Percentiles rank a stretch among this genome's conserved stretches.
phyloP scores from a whole-genome alignment of 2,888 invertebrate genomes.

The Latrodectus hesperus region DNA sequence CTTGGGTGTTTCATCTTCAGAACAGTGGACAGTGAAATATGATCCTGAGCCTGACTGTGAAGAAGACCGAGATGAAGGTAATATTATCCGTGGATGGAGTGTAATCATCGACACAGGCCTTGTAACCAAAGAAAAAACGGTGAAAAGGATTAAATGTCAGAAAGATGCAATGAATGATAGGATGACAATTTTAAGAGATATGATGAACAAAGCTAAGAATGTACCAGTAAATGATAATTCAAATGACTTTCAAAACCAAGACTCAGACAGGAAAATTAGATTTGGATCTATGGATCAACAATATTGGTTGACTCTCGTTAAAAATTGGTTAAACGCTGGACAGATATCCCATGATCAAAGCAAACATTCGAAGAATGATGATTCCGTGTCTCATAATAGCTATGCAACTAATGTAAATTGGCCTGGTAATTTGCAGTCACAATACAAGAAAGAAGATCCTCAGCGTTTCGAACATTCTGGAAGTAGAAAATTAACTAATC shows the following conservation, averaged over 20 bases:
- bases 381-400: not conserved
- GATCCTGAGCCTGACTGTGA: slow-evolving; percentile 45
- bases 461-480: not conserved
- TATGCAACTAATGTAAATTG: not conserved
- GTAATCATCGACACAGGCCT: slow-evolving; percentile 55
- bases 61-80: slow-evolving; percentile 25
- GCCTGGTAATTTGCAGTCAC: not conserved
- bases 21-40: slow-evolving; percentile 46
- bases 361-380: not conserved
- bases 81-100: slow-evolving; percentile 51
- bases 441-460: not conserved
- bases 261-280: slow-evolving; percentile 1
- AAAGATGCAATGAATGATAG: slow-evolving; percentile 12
- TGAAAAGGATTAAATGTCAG: slow-evolving; percentile 33
- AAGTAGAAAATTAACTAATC: not conserved
- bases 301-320: slow-evolving; percentile 54
- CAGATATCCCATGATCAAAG: not conserved
- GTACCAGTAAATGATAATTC: not conserved
- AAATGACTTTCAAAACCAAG: not conserved
- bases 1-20: slow-evolving; percentile 35
- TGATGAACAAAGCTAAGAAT: not conserved
- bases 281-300: slow-evolving; percentile 46
- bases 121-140: slow-evolving; percentile 62
- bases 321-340: slow-evolving; percentile 46
- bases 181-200: slow-evolving; percentile 16